Evolutionary conservation across 2,113 vertebrate genomes (phyloP), one percentile per base, ranked within the genome.

Genomic region (Stigmatopora argus): DNA sequence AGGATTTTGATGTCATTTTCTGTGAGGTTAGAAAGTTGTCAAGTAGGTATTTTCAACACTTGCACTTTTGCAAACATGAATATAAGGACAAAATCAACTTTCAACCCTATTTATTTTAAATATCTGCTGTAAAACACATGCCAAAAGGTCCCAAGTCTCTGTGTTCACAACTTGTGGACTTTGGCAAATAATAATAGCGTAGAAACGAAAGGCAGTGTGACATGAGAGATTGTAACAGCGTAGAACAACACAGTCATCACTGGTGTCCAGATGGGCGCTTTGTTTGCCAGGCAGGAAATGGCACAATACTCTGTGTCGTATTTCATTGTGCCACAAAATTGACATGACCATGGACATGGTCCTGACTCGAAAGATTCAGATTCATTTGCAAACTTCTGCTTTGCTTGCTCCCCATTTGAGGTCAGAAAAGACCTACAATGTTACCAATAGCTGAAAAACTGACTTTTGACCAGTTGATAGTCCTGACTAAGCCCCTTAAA

Each of bases 221-320:
- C 77, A 78, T 71, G 69, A 76, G 73, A 75, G 51, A 70, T 85
- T 73, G 74, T 63, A 69, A 64, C 63, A 62, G 67, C 26, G 55
- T 31, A 63, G 72, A 69, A 67, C 73, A 45, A 69, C 62, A 70
- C 67, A 78, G 69, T 68, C 79, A 75, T 71, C 64, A 48, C 71
- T 77, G 63, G 35, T 41, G 75, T 82, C 80, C 84, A 86, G 86
- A 86, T 83, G 80, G 83, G 79, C 38, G 67, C 76, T 86, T 85
- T 80, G 78, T 85, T 73, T 86, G 80, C 80, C 83, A 87, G 73
- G 76, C 80, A 83, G 82, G 75, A 85, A 86, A 85, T 70, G 76
- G 74, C 75, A 75, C 73, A 19, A 45, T 52, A 78, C 75, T 80
- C 71, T 76, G 74, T 57, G 62, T 83, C 81, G 79, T 82, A 83